Percentiles rank a stretch among this genome's conserved stretches.
These are phyloP conservation scores for Drosophila parabipectinata DNA, from an alignment of 1,140 invertebrate species.

Conservation along the genomic window DNA sequence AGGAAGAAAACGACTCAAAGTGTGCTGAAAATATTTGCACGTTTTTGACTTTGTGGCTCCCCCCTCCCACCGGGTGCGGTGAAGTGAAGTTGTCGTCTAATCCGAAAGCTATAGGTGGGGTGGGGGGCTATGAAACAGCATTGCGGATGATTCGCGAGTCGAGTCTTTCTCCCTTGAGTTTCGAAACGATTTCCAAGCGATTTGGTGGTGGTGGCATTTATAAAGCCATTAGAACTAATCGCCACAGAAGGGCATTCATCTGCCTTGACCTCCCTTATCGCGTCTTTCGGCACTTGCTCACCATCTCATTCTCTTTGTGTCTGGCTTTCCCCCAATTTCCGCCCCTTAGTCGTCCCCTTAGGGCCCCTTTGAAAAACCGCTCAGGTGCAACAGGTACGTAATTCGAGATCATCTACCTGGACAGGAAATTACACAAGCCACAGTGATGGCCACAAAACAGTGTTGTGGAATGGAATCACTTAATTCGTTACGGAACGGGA, in stretches of 20 bases:
- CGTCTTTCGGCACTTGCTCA: background rate
- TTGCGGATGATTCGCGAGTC: slow-evolving; percentile 21
- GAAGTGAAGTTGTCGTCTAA: too few relatives aligned
- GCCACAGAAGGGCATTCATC: background rate
- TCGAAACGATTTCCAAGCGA: slow-evolving; percentile 6
- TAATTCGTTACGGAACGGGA: background rate
- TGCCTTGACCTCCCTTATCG: slow-evolving; percentile 10
- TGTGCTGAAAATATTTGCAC: slow-evolving; percentile 77
- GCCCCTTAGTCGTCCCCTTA: slow-evolving; percentile 15
- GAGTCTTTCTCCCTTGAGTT: background rate
- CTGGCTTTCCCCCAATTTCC: background rate
- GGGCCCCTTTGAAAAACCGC: slow-evolving; percentile 28
- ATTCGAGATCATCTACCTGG: slow-evolving; percentile 28
- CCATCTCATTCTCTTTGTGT: background rate
- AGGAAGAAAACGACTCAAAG: slow-evolving; percentile 37
- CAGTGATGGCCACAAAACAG: background rate
- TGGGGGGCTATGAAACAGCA: background rate
- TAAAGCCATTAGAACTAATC: slow-evolving; percentile 47
- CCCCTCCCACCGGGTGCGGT: background rate
- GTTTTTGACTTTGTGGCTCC: slow-evolving; percentile 53
- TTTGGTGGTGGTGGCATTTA: slow-evolving; percentile 14
- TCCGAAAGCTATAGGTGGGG: slow-evolving; percentile 32
- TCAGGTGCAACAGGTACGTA: slow-evolving; percentile 38
- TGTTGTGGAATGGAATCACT: slow-evolving; percentile 13
- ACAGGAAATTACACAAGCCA: slow-evolving; percentile 11